Evolutionary conservation across 2,797 vertebrate genomes (phyloP), one percentile per base, ranked within the genome.

Genomic region (Myotis myotis): DNA sequence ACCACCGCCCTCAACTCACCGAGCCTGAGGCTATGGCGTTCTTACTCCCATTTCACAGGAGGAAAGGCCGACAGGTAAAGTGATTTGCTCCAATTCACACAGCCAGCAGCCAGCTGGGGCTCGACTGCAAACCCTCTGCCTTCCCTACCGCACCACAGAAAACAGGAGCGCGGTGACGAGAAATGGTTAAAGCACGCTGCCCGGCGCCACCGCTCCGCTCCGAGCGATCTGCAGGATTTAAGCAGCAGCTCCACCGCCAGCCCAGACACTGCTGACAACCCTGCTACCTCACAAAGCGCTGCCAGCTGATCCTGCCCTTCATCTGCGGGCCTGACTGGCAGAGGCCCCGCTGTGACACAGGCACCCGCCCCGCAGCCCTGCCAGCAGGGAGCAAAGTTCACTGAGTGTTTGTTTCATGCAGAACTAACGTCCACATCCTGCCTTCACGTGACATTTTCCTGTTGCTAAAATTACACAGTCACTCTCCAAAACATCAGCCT

Each of bases 381-480:
- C 93, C 91, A 83, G 62, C 68, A 84, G 36, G 64, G 15, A 92
- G n/a, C 90, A 71, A 91, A 87, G 92, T 28, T 57, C 83, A 78
- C 15, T 78, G 6, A 6, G 51, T 89, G 89, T 76, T 75, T 44
- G n/a, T 20, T 33, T 53, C 55, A 17, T 0, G 49, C 55, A 64
- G 44, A 60, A 81, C 36, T 53, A 25, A 49, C 8, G 41, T 22
- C 64, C 36, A 72, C 41, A 86, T 57, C 51, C 92, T 86, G 51
- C 72, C 92, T 86, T 71, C 62, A 57, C 47, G 12, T 87, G 82
- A 92, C 62, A 86, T 51, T 78, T 91, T 68, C 71, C 70, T 53
- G 22, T 60, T 25, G 66, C 74, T 76, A 78, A 66, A 95, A 88
- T 87, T 93, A 85, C 2, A 38, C 7, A 82, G 53, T 23, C 30